Evolutionary conservation across 2,113 vertebrate genomes (phyloP), one percentile per base, ranked within the genome.

Genomic region (Channa maculata): DNA sequence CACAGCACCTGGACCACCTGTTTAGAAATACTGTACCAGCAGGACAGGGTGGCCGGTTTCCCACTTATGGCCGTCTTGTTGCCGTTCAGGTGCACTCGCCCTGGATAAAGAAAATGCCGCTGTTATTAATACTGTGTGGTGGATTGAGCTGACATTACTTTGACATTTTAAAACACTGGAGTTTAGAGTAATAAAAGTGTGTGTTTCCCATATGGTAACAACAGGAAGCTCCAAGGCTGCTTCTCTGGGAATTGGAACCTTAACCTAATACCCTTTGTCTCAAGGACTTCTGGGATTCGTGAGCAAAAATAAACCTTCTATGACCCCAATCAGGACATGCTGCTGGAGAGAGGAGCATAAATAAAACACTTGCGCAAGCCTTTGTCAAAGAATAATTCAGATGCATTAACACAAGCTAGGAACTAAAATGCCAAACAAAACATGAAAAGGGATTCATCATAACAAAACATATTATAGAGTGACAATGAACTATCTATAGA

Each of bases 1-100:
- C 94, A 95, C 74, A 94, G 72, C 48, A 95, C 92, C 88, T 95
- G 94, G 0, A 2, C 66, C 51, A 94, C 91, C 59, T 10, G 64
- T 45, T 85, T 76, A 0, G 75, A 64, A 12, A 94, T 80, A 34
- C 71, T 80, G 65, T 94, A 94, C 43, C 68, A 57, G 75, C 94
- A 95, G 49, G 89, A 91, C 33, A 95, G 83, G 5, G 70, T 76
- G 44, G 65, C 60, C 0, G 60, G 38, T 55, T 82, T 80, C 48
- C 93, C 93, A 0, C 77, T 87, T 11, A 91, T 61, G 0, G 82
- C 90, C 0, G 91, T 93, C 86, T 75, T 84, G 79, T 94, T 94
- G 13, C 87, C 92, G 13, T 84, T 74, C 0, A 64, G 64, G 37
- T 15, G 65, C 68, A 92, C 93, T 38, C 67, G 82, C 55, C 80